These are phyloP conservation scores for Acleris literana DNA, from an alignment of 2,888 invertebrate species.

Conservation along the genomic window DNA sequence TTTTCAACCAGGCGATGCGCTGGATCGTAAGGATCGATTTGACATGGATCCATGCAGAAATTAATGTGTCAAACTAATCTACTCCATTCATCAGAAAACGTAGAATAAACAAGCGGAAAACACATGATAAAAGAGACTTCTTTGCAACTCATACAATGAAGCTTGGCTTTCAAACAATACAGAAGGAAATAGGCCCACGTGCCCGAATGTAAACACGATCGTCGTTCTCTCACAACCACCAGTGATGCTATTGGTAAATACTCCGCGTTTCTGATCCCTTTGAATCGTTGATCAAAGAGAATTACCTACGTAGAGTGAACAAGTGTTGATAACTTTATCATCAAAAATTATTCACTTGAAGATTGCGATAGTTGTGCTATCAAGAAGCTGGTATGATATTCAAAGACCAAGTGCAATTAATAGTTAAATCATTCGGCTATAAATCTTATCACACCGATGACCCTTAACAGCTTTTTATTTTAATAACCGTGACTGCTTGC, in stretches of 20 bases:
- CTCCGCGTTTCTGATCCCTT: constrained; percentile 22
- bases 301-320: constrained; percentile 8
- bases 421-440: too few species aligned
- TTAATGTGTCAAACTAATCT: too few species aligned
- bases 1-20: too few species aligned
- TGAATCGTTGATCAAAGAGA: constrained; percentile 18
- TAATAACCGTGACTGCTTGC: too few species aligned
- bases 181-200: constrained; percentile 40
- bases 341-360: constrained; percentile 1
- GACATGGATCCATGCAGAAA: too few species aligned
- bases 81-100: too few species aligned
- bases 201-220: constrained; percentile 44
- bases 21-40: too few species aligned
- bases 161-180: constrained; percentile 32
- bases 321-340: background rate
- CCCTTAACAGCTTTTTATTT: too few species aligned
- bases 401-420: too few species aligned
- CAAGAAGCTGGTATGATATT: too few species aligned
- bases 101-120: background rate
- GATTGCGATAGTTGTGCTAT: background rate
- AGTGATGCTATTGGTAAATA: constrained; percentile 43
- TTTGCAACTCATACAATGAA: constrained; percentile 21
- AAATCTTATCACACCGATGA: too few species aligned
- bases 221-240: constrained; percentile 42
- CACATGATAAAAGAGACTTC: constrained; percentile 23